A percentile compares a stretch with the other conserved stretches of the same genome.
Conservation (phyloP, 1,140 invertebrate genomes). For the Zaprionus inermis region DNA sequence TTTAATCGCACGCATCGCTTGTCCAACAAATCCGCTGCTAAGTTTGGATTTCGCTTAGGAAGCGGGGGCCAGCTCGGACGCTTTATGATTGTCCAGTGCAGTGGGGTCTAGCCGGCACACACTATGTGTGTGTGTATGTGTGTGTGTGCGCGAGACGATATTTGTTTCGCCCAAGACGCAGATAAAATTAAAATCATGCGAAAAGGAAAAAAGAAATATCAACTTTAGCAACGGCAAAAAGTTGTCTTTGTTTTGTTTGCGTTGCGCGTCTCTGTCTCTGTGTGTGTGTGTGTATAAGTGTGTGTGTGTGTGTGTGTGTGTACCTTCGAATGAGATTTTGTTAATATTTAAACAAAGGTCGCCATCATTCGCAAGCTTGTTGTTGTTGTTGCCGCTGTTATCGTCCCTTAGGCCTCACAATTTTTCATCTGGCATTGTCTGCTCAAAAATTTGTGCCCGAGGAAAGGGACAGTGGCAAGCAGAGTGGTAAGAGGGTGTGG, state of each 20-base stretch:
- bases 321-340: constrained; percentile 46
- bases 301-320: constrained; percentile 34
- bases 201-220: constrained; percentile 33
- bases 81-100: constrained; percentile 68
- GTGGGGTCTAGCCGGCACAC: constrained; percentile 18
- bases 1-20: constrained; percentile 34
- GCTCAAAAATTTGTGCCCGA: constrained; percentile 41
- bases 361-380: constrained; percentile 38
- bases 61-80: constrained; percentile 3
- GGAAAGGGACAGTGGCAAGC: no score
- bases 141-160: constrained; percentile 35
- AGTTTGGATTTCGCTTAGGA: constrained; percentile 31
- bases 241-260: constrained; percentile 47
- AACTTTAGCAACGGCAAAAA: constrained; percentile 46
- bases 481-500: not conserved
- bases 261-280: not conserved
- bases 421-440: constrained; percentile 58
- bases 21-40: constrained; percentile 30
- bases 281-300: constrained; percentile 1
- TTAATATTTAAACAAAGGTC: constrained; percentile 68
- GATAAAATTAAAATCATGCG: constrained; percentile 75
- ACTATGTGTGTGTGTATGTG: constrained; percentile 11
- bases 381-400: constrained; percentile 30
- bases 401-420: constrained; percentile 51
- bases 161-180: constrained; percentile 64